Base-by-base conservation (phyloP, 1,140 invertebrate species). In the Elymnias hypermnestra region DNA sequence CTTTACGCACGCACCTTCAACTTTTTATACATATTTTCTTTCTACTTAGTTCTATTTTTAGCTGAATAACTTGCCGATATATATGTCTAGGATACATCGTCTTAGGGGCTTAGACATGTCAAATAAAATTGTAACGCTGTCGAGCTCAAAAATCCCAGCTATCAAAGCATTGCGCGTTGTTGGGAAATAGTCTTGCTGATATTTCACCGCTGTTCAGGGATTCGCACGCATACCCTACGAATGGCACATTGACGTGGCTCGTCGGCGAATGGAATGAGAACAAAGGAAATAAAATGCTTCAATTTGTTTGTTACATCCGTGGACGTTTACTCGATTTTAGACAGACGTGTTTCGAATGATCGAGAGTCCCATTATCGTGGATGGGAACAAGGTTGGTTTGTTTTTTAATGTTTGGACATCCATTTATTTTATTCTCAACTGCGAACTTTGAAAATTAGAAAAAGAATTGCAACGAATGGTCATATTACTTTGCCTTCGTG, bases 231-330 rank as follows among this genome's bases (percentile, higher is more conserved):
- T 29, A 10, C 39, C 5, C 25, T 42, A 42, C 14, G 23, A 42
- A 31, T 42, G 40, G 25, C 17, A 21, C 25, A 42, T 29, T 19
- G 40, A 56, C 51, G 52, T 64, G 19, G 21, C 37, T 25, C 37
- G 19, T 39, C 13, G 19, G n/a, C 12, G 37, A 13, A 19, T n/a
- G 22, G 31, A 39, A 25, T 25, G 37, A 23, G 22, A 39, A 23
- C 37, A 39, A 39, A 23, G 13, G 22, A 39, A 39, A 39, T 39
- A 39, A 39, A 39, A 39, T 14, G 37, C 22, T 25, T 25, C 13
- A 39, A 25, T 25, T 39, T 39, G 19, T 39, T 39, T 39, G 5
- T 22, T 39, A 21, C 19, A 15, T 33, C 15, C 31, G 31, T 17
- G 31, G 31, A 33, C 15, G 31, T 17, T 33, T 17, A 33, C 15